Base-by-base conservation (phyloP, 2,113 vertebrate genomes). In the Probosciger aterrimus region DNA sequence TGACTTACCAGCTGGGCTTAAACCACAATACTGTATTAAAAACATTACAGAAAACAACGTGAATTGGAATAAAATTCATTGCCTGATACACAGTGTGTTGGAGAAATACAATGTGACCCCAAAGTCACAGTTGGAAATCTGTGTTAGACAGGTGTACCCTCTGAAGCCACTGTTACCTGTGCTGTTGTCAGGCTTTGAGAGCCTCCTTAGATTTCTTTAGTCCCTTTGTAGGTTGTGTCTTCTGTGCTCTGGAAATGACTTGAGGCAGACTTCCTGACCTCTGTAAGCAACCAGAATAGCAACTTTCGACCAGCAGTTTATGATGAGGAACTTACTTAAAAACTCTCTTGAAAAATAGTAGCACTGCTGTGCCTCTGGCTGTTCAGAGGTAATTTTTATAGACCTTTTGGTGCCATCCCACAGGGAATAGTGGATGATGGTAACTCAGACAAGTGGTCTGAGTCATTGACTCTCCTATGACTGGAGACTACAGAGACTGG, bases 81-180 rank as follows among this genome's bases (percentile, higher is more conserved):
- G 62, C 15, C 77, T 64, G 39, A 19, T 33, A 9, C 9, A 11
- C 46, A 20, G 37, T 14, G 63, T 28, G 6, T 9, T 49, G 55
- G 1, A 82, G 78, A 79, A 82, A 67, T 59, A 49, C 30, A 33
- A 2, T 8, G 35, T 57, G 41, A 65, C 19, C 63, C 19, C 30
- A 16, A 43, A n/a, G 52, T 13, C 2, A 0, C 4, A 25, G 25
- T 7, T 6, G 4, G 60, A 64, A 64, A 31, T 41, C 10, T 18
- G 83, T 24, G 0, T 44, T 2, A 14, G 46, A 35, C 37, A 37
- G 1, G 0, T 1, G 23, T 2, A 10, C 35, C 31, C 49, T 60
- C 44, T 85, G 47, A 25, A 35, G 50, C 35, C 41, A 27, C 33
- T 24, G 4, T 16, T 35, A 15, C 17, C 28, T 25, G 22, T 5